phyloP scores from a whole-genome alignment of 2,888 invertebrate genomes.

The Eurytoma adleriae region DNA sequence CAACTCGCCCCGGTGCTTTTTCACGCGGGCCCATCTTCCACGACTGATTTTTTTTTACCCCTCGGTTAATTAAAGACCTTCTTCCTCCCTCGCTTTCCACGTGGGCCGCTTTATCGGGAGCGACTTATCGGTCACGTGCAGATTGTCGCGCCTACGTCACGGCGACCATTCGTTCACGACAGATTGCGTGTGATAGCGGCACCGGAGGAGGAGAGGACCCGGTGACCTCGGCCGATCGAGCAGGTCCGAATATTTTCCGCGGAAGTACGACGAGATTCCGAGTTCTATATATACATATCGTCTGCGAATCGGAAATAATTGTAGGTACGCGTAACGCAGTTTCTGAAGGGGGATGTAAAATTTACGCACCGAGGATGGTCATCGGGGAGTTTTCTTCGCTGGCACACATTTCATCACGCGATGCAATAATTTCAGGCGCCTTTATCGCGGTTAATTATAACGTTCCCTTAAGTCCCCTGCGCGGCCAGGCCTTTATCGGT shows the following conservation, averaged over 20 bases:
- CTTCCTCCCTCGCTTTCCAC: background rate
- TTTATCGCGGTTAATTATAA: conserved; percentile 37
- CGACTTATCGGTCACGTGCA: conserved; percentile 60
- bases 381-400: background rate
- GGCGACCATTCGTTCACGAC: conserved; percentile 39
- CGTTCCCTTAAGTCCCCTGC: background rate
- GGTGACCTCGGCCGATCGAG: conserved; percentile 12
- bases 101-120: conserved; percentile 49
- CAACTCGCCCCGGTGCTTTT: background rate
- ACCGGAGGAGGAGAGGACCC: background rate
- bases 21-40: background rate
- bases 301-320: background rate
- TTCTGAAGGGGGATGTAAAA: background rate
- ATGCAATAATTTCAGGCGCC: conserved; percentile 36
- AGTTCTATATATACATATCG: background rate
- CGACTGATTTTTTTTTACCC: background rate
- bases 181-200: conserved; percentile 51
- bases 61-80: conserved; percentile 25
- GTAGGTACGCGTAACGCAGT: background rate
- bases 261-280: background rate
- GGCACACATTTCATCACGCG: conserved; percentile 24
- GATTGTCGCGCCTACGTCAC: conserved; percentile 56
- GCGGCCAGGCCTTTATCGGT: conserved; percentile 1
- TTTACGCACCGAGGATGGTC: background rate
- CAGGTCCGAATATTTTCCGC: background rate